Base-by-base conservation (phyloP, 1,140 invertebrate species). In the Drusus annulatus region DNA sequence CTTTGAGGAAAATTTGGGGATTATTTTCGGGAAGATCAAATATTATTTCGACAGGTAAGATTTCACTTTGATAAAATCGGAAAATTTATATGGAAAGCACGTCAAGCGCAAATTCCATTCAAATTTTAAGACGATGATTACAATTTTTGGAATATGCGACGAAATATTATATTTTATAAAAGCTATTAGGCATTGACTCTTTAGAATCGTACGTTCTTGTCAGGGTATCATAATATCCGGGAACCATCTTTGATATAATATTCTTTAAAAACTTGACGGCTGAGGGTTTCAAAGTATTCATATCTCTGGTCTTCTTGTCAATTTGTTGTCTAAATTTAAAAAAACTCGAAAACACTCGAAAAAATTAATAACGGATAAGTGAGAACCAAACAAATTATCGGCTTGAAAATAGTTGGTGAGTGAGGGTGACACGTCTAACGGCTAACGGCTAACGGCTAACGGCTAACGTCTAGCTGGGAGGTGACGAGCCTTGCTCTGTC, bases 1-100 rank as follows among this genome's bases (percentile, higher is more conserved):
- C 56, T 58, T 81, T 36, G 50, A 50, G 45, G 45, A 23, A 71
- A 51, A 51, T 19, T 19, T 45, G 65, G 21, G 65, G 45, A 71
- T 52, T 71, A 51, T 51, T 71, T 71, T 50, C n/a, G 50, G 17
- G 10, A 21, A 52, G 45, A 71, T 51, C 36, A 45, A 45, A 45
- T 45, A 45, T 45, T 45, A 45, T 45, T 45, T 45, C 36, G 36
- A 45, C 36, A 45, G 36, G 36, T 45, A 45, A 45, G 36, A 45
- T 17, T 56, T 17, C 19, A 56, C 19, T 56, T 56, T 56, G 19
- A 56, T n/a, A 17, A 56, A 56, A 56, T 56, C 54, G 8, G 19
- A 56, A 17, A 56, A 56, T 56, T 56, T 56, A 56, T 17, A 17
- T 17, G 54, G 54, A 56, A 56, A 56, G n/a, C 54, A 21, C n/a